Percentiles rank a stretch among this genome's conserved stretches.
These are phyloP conservation scores for Camelus dromedarius DNA, from an alignment of 2,113 vertebrate genomes.

Conservation along the genomic window DNA sequence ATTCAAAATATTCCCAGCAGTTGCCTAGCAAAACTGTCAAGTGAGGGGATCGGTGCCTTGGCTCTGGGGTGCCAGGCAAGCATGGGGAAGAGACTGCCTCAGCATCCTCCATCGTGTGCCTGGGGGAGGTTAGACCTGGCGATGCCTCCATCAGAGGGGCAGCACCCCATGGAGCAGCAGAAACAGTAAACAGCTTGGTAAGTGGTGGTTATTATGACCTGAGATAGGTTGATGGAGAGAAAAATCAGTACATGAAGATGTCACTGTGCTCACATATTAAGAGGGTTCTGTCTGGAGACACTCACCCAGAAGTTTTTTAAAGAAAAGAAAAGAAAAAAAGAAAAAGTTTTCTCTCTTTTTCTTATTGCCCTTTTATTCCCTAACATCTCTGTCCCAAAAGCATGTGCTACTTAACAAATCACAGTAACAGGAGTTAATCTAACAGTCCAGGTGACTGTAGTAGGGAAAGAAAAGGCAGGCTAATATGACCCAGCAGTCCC, in stretches of 20 bases:
- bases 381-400: neutral
- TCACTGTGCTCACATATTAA: neutral
- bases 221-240: neutral
- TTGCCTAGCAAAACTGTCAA: neutral
- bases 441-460: rapidly evolving
- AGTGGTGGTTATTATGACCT: neutral
- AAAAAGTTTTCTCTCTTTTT: neutral
- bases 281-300: neutral
- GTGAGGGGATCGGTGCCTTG: neutral
- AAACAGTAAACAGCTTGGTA: no score
- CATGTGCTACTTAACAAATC: neutral
- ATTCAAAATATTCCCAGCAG: neutral
- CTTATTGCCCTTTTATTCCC: neutral
- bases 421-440: neutral
- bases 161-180: rapidly evolving
- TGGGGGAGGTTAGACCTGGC: rapidly evolving
- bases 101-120: neutral
- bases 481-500: no score
- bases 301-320: neutral
- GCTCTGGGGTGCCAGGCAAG: neutral
- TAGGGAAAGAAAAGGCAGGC: neutral
- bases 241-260: neutral
- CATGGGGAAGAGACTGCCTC: rapidly evolving
- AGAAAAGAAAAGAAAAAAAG: neutral
- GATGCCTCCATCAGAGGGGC: no score